A percentile compares a stretch with the other conserved stretches of the same genome.
Evolutionary conservation across 2,113 vertebrate genomes (phyloP).

Genomic region (Anser cygnoides): DNA sequence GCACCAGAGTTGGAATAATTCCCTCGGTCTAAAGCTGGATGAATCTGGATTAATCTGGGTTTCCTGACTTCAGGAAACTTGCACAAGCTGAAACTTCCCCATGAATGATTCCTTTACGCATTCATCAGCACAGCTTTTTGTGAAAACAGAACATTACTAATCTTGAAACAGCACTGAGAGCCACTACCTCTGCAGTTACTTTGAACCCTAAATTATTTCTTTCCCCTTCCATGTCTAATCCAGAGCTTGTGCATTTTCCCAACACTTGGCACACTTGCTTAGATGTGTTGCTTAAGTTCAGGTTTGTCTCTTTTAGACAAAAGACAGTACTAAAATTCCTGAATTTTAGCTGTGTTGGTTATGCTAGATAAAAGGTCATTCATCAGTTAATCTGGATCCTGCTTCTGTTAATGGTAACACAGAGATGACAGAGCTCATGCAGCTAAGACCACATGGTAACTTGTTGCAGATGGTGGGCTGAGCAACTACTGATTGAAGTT

Average conservation of each 20-base stretch:
- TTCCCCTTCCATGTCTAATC: neutral
- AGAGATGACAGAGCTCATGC: neutral
- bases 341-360: neutral
- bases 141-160: neutral
- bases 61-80: neutral
- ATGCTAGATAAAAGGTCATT: neutral
- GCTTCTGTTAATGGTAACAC: neutral
- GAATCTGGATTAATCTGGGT: neutral
- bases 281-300: neutral
- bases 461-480: neutral
- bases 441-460: neutral
- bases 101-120: neutral
- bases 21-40: neutral
- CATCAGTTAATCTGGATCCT: neutral
- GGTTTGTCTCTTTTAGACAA: neutral
- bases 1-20: neutral
- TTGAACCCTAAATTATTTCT: neutral
- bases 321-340: neutral
- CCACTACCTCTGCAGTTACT: neutral
- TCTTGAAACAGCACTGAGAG: neutral
- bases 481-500: neutral
- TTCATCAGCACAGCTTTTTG: neutral
- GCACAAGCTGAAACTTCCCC: neutral
- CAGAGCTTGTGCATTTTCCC: neutral
- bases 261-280: neutral